Conservation (phyloP, 2,113 vertebrate genomes). For the Aythya baeri region DNA sequence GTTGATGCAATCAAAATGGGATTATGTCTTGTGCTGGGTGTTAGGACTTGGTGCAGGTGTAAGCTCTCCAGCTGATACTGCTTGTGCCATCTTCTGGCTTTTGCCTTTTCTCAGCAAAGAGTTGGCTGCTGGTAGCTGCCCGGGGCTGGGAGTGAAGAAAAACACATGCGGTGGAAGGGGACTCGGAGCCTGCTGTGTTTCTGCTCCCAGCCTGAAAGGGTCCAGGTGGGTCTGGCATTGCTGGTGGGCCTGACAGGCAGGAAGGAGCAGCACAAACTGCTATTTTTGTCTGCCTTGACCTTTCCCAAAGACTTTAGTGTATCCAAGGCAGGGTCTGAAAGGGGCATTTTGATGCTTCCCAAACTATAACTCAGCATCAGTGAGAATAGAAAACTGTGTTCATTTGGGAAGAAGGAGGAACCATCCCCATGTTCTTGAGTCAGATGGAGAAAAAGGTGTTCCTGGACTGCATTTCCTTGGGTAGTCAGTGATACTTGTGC, state of each 20-base stretch:
- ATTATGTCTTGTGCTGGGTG: background rate
- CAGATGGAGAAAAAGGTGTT: background rate
- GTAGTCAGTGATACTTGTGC: background rate
- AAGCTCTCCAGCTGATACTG: background rate
- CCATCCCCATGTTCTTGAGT: background rate
- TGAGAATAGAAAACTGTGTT: background rate
- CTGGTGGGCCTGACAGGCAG: background rate
- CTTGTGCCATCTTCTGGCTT: background rate
- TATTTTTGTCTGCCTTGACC: background rate
- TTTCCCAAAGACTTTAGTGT: background rate
- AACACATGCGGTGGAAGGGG: fast-evolving
- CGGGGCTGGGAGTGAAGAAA: background rate
- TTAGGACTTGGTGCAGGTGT: background rate
- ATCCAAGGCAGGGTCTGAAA: background rate
- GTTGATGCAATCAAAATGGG: background rate
- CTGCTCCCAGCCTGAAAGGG: background rate
- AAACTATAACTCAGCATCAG: background rate
- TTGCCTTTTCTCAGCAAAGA: background rate
- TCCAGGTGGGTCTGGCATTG: background rate
- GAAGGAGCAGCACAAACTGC: background rate
- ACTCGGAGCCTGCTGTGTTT: fast-evolving
- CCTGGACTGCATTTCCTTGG: background rate
- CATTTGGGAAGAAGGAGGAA: background rate
- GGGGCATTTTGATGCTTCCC: background rate
- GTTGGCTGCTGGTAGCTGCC: fast-evolving